A percentile compares a stretch with the other conserved stretches of the same genome.
These are phyloP conservation scores for Drosophila maculinotata DNA, from an alignment of 2,888 invertebrate species.

Conservation along the genomic window DNA sequence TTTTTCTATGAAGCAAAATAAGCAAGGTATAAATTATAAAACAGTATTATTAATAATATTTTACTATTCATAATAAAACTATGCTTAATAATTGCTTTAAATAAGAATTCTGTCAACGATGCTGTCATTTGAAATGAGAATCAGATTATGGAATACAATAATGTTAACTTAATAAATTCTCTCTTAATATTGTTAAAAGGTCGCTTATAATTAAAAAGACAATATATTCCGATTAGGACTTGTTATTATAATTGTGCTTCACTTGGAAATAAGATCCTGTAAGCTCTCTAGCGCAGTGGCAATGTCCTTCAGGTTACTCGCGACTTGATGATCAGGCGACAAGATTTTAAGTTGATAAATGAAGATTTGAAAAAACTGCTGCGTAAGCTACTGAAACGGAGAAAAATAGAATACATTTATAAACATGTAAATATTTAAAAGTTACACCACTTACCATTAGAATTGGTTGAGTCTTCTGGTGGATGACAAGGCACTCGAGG, in stretches of 20 bases:
- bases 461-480: constrained; percentile 53
- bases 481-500: constrained; percentile 69
- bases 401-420: background rate
- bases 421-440: background rate
- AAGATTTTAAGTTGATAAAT: constrained; percentile 60
- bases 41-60: too few relatives aligned
- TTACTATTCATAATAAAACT: too few relatives aligned
- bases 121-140: too few relatives aligned
- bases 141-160: too few relatives aligned
- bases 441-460: constrained; percentile 49
- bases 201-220: too few relatives aligned
- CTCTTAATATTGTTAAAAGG: too few relatives aligned
- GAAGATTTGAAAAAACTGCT: constrained; percentile 63
- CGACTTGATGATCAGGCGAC: background rate
- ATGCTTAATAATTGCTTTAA: too few relatives aligned
- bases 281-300: constrained; percentile 47
- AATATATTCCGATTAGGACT: too few relatives aligned
- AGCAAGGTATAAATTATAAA: too few relatives aligned
- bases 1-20: too few relatives aligned
- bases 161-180: too few relatives aligned
- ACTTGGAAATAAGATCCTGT: constrained; percentile 33
- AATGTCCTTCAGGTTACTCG: constrained; percentile 35
- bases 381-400: constrained; percentile 51
- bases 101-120: too few relatives aligned
- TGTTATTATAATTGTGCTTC: constrained; percentile 6